Percentiles rank a stretch among this genome's conserved stretches.
Conservation (phyloP, 1,140 invertebrate species). For the Bombus consobrinus region DNA sequence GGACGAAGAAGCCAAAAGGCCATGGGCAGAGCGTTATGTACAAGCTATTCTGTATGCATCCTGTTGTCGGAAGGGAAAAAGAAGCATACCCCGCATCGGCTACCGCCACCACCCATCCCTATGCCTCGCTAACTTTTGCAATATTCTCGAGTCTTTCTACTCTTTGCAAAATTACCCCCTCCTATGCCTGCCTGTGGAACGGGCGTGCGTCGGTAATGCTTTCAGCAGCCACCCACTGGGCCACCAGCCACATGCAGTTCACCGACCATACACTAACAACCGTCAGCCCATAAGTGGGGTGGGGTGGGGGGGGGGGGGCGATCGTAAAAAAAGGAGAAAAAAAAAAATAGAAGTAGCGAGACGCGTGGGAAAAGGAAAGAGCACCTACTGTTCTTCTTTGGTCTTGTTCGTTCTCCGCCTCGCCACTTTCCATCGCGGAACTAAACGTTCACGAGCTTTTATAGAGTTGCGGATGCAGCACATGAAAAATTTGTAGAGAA, state of each 20-base stretch:
- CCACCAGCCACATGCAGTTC: slow-evolving; percentile 16
- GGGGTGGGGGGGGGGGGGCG: neutral
- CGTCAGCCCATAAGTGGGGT: slow-evolving; percentile 3
- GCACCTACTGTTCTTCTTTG: neutral
- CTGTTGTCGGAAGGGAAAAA: slow-evolving; percentile 62
- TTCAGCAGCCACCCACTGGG: slow-evolving; percentile 38
- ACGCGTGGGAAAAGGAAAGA: neutral
- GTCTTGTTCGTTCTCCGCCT: neutral
- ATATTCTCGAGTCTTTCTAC: slow-evolving; percentile 69
- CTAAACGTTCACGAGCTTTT: slow-evolving; percentile 44
- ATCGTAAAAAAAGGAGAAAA: slow-evolving; percentile 40
- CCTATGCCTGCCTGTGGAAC: slow-evolving; percentile 4
- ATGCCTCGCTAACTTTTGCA: slow-evolving; percentile 64
- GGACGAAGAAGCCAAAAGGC: neutral
- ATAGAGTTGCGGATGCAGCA: slow-evolving; percentile 36
- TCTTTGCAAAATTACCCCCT: slow-evolving; percentile 65
- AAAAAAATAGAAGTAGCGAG: neutral
- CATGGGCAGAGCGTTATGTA: neutral
- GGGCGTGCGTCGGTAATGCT: slow-evolving; percentile 60
- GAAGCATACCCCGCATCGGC: neutral
- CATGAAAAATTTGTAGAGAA: slow-evolving; percentile 57
- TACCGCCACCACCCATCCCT: neutral
- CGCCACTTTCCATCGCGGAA: slow-evolving; percentile 3
- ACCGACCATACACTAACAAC: slow-evolving; percentile 32
- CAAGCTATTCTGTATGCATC: slow-evolving; percentile 59